Evolutionary conservation across 2,888 invertebrate genomes (phyloP), one percentile per base, ranked within the genome.

Genomic region (Drepanosiphum platanoidis): DNA sequence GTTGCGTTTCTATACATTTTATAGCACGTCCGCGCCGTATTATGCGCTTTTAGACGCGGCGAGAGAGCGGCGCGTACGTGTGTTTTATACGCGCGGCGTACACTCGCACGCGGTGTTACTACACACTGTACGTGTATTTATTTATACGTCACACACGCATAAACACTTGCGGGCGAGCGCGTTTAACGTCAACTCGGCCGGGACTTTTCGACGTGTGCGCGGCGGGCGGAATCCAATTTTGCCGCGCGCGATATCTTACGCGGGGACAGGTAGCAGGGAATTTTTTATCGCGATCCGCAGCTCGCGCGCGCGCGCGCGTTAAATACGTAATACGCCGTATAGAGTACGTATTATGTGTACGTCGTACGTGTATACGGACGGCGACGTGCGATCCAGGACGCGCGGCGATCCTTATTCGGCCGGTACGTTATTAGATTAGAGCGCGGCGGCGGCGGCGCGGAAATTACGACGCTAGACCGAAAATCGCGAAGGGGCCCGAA

Each of bases 21-120:
- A 61, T 77, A 77, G 61, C 52, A 75, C 52, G 42, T 30, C 72
- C n/a, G 42, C 3, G 42, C 22, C n/a, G n/a, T n/a, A n/a, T n/a
- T n/a, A n/a, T n/a, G n/a, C n/a, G n/a, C n/a, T n/a, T n/a, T n/a
- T n/a, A n/a, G n/a, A n/a, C n/a, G n/a, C n/a, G n/a, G n/a, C n/a
- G n/a, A n/a, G n/a, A n/a, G 46, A 15, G 15, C 15, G 46, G 46
- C 18, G 52, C 18, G 18, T 52, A 8, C 52, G 22, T 5, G 52
- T 52, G 52, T 5, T 52, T 52, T 7, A 3, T n/a, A n/a, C n/a
- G 52, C 52, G 52, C 52, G 52, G 22, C 39, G 9, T 1, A 52
- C 4, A 52, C 52, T 3, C 42, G 42, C 13, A 42, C 42, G 11
- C 8, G 42, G 13, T 1, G 13, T 42, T 15, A 46, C 9, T 46